A percentile compares a stretch with the other conserved stretches of the same genome.
Evolutionary conservation across 2,797 vertebrate species (phyloP).

Genomic region (Notamacropus eugenii): DNA sequence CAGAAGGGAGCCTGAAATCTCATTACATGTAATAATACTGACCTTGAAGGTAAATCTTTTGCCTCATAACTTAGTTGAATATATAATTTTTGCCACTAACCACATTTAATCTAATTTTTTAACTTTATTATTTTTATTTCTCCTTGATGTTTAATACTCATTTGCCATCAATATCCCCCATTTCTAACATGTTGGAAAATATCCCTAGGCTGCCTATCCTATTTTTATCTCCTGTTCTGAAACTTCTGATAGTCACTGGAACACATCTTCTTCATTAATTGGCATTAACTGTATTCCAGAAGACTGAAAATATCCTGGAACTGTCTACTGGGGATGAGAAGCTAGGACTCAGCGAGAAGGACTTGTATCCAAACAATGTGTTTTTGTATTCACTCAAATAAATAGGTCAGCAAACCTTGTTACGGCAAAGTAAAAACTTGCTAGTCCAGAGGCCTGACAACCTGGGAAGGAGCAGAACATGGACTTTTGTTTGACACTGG

Average conservation of each 20-base stretch:
- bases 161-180: slow-evolving; percentile 25
- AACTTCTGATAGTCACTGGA: slow-evolving; percentile 64
- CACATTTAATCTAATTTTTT: not conserved
- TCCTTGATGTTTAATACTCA: not conserved
- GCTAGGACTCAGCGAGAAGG: slow-evolving; percentile 48
- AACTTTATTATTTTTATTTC: not conserved
- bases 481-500: slow-evolving; percentile 9
- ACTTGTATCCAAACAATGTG: slow-evolving; percentile 39
- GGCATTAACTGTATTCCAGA: slow-evolving; percentile 50
- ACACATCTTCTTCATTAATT: slow-evolving; percentile 64
- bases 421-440: slow-evolving; percentile 38
- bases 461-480: not conserved
- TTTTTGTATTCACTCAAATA: slow-evolving; percentile 41
- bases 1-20: not conserved
- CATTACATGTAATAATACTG: not conserved
- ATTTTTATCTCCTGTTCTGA: slow-evolving; percentile 45
- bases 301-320: slow-evolving; percentile 29
- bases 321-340: slow-evolving; percentile 42
- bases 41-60: not conserved
- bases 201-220: slow-evolving; percentile 13
- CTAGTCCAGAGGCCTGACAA: slow-evolving; percentile 39
- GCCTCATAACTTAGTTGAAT: not conserved
- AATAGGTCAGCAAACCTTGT: slow-evolving; percentile 48
- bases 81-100: not conserved
- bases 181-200: not conserved